Percentiles rank a stretch among this genome's conserved stretches.
Evolutionary conservation across 2,888 invertebrate genomes (phyloP).

Genomic region (Mimas tiliae): DNA sequence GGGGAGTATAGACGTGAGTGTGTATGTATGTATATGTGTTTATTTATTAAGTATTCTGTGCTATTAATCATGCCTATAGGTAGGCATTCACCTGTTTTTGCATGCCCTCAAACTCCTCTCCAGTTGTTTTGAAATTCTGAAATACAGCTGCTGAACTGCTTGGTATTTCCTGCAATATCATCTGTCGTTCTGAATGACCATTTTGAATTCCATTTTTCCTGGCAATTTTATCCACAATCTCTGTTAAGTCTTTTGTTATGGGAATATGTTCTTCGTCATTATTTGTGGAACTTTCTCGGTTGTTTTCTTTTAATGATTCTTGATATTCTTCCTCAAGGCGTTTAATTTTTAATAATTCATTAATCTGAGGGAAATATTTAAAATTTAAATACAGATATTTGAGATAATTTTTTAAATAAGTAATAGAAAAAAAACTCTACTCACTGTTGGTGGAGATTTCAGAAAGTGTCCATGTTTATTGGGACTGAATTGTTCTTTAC

Average conservation of each 20-base stretch:
- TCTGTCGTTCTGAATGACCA: conserved; percentile 48
- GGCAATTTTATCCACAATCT: conserved; percentile 81
- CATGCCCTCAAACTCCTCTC: conserved; percentile 55
- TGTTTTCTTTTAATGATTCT: conserved; percentile 60
- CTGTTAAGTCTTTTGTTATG: conserved; percentile 81
- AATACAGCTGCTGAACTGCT: conserved; percentile 86
- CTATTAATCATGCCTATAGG: not conserved
- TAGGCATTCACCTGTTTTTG: conserved; percentile 6
- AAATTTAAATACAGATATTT: not conserved
- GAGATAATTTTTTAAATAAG: not conserved
- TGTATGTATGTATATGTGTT: too few species aligned
- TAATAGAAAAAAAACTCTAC: conserved; percentile 42
- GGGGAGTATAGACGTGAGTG: too few species aligned
- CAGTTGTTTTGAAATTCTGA: conserved; percentile 81
- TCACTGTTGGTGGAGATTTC: conserved; percentile 74
- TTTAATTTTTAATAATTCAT: conserved; percentile 78
- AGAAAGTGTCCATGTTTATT: conserved; percentile 73
- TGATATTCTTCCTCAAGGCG: conserved; percentile 75
- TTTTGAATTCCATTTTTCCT: conserved; percentile 57
- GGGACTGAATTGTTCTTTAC: conserved; percentile 85
- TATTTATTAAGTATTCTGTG: not conserved
- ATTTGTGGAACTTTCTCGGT: conserved; percentile 39
- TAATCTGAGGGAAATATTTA: conserved; percentile 55
- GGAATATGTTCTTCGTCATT: conserved; percentile 69
- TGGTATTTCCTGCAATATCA: conserved; percentile 83